Conservation (phyloP, 2,888 invertebrate genomes). For the Drosophila acutilabella region DNA sequence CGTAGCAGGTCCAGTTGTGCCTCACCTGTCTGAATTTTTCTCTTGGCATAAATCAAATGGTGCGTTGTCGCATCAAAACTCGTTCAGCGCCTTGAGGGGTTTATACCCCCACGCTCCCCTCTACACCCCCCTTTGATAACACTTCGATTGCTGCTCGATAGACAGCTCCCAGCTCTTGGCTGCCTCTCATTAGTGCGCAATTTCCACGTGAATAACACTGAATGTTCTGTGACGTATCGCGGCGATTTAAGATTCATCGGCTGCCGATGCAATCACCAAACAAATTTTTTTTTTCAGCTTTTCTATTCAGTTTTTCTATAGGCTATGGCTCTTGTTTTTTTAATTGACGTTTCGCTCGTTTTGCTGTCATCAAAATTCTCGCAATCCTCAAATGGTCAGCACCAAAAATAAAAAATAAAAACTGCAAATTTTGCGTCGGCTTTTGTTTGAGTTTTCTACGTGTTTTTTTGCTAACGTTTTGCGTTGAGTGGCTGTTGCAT, state of each 20-base stretch:
- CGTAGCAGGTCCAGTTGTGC: conserved; percentile 18
- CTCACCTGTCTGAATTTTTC: conserved; percentile 39
- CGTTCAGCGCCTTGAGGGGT: conserved; percentile 37
- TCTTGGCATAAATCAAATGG: conserved; percentile 67
- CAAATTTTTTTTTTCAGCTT: conserved; percentile 35
- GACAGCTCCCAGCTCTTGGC: conserved; percentile 14
- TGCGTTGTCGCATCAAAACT: conserved; percentile 71
- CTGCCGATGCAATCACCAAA: conserved; percentile 51
- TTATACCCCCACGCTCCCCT: too few species aligned
- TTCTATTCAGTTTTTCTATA: conserved; percentile 13
- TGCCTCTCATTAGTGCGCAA: conserved; percentile 68
- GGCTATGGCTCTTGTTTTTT: conserved; percentile 40
- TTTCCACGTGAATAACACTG: conserved; percentile 80
- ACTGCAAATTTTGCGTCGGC: conserved; percentile 9
- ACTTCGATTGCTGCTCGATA: conserved; percentile 10
- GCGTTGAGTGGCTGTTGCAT: conserved; percentile 41
- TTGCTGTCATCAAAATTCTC: conserved; percentile 66
- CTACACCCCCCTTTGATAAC: background rate
- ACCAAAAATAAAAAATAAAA: conserved; percentile 15
- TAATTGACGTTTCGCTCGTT: conserved; percentile 75
- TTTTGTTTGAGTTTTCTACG: conserved; percentile 17
- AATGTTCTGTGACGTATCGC: conserved; percentile 82
- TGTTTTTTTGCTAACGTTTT: conserved; percentile 18
- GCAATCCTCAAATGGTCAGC: conserved; percentile 58
- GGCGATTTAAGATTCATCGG: conserved; percentile 54